Percentiles rank a stretch among this genome's conserved stretches.
Conservation (phyloP, 2,113 vertebrate species). For the Bubalus kerabau region DNA sequence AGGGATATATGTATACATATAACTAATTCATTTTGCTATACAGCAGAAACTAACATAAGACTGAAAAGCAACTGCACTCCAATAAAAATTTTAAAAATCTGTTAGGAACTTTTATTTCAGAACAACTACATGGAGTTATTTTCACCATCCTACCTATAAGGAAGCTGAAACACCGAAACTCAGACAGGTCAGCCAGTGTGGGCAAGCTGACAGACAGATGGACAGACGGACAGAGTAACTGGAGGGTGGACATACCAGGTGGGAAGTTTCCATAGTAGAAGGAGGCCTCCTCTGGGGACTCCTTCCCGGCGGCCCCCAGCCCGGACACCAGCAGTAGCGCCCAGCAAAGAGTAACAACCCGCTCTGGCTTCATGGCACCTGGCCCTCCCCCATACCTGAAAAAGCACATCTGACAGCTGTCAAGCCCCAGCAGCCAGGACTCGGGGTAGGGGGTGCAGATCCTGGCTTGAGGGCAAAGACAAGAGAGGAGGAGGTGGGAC, state of each 20-base stretch:
- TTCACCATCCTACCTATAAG: neutral
- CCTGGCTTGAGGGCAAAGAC: neutral
- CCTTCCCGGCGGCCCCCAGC: constrained; percentile 82
- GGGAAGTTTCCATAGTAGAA: constrained; percentile 97
- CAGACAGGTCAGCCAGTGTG: neutral
- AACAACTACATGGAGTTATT: neutral
- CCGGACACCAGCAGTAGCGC: constrained; percentile 79
- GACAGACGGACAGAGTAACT: neutral
- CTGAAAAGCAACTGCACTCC: neutral
- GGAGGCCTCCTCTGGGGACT: constrained; percentile 88
- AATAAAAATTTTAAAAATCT: neutral
- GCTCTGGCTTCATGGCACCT: constrained; percentile 10
- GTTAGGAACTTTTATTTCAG: neutral
- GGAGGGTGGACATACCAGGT: constrained; percentile 78
- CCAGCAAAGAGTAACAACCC: constrained; percentile 72
- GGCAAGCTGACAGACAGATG: neutral
- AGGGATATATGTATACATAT: neutral
- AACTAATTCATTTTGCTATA: neutral
- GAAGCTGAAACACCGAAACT: neutral
- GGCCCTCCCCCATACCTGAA: constrained; percentile 31
- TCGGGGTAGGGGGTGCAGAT: neutral
- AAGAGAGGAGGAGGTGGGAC: rapidly evolving
- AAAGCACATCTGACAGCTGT: neutral
- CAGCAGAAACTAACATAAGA: neutral
- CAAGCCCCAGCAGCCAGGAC: neutral